Base-by-base conservation (phyloP, 2,113 vertebrate species). In the Anoura caudifer region DNA sequence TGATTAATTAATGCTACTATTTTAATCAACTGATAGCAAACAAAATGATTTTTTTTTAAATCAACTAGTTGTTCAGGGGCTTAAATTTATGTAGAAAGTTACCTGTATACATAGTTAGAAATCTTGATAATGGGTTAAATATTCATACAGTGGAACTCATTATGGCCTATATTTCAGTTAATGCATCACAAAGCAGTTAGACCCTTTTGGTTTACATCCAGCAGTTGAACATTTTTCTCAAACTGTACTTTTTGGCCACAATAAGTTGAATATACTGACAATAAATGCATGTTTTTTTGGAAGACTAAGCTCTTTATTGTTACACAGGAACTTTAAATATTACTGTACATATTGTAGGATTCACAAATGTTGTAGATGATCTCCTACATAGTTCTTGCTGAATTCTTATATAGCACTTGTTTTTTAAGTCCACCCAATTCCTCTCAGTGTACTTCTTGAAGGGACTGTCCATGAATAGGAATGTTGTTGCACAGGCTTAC, bases 21-120 rank as follows among this genome's bases (percentile, higher is more conserved):
- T 79, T 86, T 80, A 75, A 87, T 87, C 38, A 72, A 0, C 79
- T 45, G 13, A 61, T 87, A 67, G 45, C 43, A 85, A 65, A 26
- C 67, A 83, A 50, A 92, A 76, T 85, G 67, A 87, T 93, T 86
- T 72, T 90, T 75, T 72, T 90, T 75, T 65, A 91, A 50, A 77
- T 91, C 75, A 95, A 14, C 20, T 26, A 26, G 31, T 70, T 50
- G 3, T 93, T 12, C 41, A 47, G 56, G 33, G 43, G 38, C 26
- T 50, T 22, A 28, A 73, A 31, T 93, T 92, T 61, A 56, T 54
- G 4, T 79, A n/a, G 50, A n/a, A 87, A 70, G 43, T 83, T 89
- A 91, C 52, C 11, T 59, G 7, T 33, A 1, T 56, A 24, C 24
- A 11, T 59, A 90, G 20, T 45, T 24, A 73, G 88, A 83, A 91